Evolutionary conservation across 2,888 invertebrate genomes (phyloP).

Genomic region (Ecliptopera silaceata): DNA sequence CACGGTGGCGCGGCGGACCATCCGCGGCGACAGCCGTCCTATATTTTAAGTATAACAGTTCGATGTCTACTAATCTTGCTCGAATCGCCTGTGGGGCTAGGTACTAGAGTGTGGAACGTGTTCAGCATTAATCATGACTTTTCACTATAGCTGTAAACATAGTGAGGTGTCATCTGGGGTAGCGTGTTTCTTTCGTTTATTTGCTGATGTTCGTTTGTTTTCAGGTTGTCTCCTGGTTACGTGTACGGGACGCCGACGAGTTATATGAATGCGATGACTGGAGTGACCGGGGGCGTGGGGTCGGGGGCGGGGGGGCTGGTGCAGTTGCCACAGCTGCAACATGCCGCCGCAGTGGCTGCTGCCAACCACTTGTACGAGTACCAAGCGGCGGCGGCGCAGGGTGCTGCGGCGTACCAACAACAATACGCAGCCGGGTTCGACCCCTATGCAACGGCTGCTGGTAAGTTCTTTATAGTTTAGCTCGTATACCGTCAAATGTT

Average conservation of each 20-base stretch:
- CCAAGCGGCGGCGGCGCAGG: conserved; percentile 89
- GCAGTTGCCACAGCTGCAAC: conserved; percentile 87
- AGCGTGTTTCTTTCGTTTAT: conserved; percentile 1
- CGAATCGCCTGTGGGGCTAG: conserved; percentile 76
- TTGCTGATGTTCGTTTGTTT: conserved; percentile 27
- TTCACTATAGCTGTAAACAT: conserved; percentile 22
- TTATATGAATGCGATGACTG: conserved; percentile 90
- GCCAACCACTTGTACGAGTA: conserved; percentile 93
- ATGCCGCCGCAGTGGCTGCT: conserved; percentile 90
- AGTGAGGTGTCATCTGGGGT: conserved; percentile 31
- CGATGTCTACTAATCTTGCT: conserved; percentile 82
- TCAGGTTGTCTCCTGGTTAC: conserved; percentile 85
- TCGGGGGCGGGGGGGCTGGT: conserved; percentile 87
- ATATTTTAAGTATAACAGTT: conserved; percentile 56
- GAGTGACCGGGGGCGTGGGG: conserved; percentile 73
- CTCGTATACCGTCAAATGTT: background rate
- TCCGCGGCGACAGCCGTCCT: conserved; percentile 58
- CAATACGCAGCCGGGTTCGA: conserved; percentile 90
- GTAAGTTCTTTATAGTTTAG: conserved; percentile 59
- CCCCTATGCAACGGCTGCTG: conserved; percentile 88
- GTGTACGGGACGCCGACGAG: conserved; percentile 89
- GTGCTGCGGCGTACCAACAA: conserved; percentile 87
- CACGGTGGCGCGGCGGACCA: conserved; percentile 69
- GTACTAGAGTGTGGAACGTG: conserved; percentile 70
- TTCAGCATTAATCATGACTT: conserved; percentile 27